Base-by-base conservation (phyloP, 2,888 invertebrate genomes). In the Melinaea marsaeus region DNA sequence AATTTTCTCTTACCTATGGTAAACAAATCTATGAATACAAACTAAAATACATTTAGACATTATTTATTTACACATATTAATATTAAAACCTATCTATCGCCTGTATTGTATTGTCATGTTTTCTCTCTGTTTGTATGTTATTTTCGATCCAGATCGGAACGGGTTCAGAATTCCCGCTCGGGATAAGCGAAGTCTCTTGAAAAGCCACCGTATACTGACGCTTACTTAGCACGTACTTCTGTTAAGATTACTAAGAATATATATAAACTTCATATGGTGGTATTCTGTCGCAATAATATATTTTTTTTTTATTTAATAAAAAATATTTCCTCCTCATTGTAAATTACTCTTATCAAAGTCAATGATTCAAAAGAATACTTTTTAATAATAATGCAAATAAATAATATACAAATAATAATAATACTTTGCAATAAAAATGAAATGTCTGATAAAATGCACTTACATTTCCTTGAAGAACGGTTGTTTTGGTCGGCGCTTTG, bases 101-200 rank as follows among this genome's bases (percentile, higher is more conserved):
- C 11, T 22, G 22, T 22, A 22, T 22, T 22, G 32, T 2, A 32
- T 32, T 3, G 2, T 9, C 32, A 51, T 51, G 5, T 3, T 51
- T 51, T 32, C n/a, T 51, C 4, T 74, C 57, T 9, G 57, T 45
- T 42, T 57, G 63, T 0, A 57, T 35, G 9, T 58, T 37, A 74
- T 74, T 3, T 7, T 83, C 83, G 46, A 75, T 75, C 79, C 83
- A 81, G 54, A 74, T 78, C 2, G 77, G 79, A 1, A 80, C 73
- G 0, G 85, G 85, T 32, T 87, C 88, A 0, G 85, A 85, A 46
- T 79, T 79, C 1, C 79, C 79, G 61, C 83, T 85, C 3, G 79
- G 82, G 0, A 74, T 69, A 0, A 79, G 67, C 0, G 82, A 79
- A 1, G 79, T 76, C 58, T 86, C 83, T 13, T 85, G 85, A 56